Evolutionary conservation across 2,888 invertebrate genomes (phyloP).

Genomic region (Cremastinae sp.): DNA sequence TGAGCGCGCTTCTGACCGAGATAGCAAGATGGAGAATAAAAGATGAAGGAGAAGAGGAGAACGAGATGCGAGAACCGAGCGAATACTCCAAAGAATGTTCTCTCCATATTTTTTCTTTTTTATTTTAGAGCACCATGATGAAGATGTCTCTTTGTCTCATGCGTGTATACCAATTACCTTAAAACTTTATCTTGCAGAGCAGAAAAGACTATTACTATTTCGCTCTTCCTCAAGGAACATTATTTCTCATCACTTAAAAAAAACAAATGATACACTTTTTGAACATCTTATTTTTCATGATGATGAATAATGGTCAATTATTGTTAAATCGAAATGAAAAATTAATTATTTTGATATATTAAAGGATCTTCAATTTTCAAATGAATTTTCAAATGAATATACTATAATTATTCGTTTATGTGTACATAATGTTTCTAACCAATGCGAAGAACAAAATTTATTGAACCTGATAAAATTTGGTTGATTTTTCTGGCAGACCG

Average conservation of each 20-base stretch:
- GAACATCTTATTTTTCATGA: too few relatives aligned
- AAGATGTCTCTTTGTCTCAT: slow-evolving; percentile 46
- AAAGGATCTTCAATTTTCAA: too few relatives aligned
- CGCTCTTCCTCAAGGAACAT: too few relatives aligned
- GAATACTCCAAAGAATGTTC: slow-evolving; percentile 10
- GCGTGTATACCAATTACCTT: slow-evolving; percentile 14
- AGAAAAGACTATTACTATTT: not conserved
- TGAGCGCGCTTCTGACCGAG: slow-evolving; percentile 51
- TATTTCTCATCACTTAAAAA: too few relatives aligned
- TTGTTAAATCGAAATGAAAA: slow-evolving; percentile 21
- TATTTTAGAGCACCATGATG: slow-evolving; percentile 12
- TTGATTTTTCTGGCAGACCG: not conserved
- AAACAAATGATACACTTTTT: too few relatives aligned
- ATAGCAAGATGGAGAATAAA: slow-evolving; percentile 28
- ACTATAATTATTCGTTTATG: too few relatives aligned
- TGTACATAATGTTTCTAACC: too few relatives aligned
- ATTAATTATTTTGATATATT: too few relatives aligned
- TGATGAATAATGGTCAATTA: too few relatives aligned
- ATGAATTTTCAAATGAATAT: too few relatives aligned
- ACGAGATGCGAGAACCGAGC: slow-evolving; percentile 2
- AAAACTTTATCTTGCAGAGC: slow-evolving; percentile 13
- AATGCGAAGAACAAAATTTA: too few relatives aligned
- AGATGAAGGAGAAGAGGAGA: slow-evolving; percentile 17
- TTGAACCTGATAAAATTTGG: slow-evolving; percentile 13
- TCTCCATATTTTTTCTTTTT: slow-evolving; percentile 33